Percentiles rank a stretch among this genome's conserved stretches.
phyloP scores from a whole-genome alignment of 1,140 invertebrate species.

The Cheumatopsyche charites region DNA sequence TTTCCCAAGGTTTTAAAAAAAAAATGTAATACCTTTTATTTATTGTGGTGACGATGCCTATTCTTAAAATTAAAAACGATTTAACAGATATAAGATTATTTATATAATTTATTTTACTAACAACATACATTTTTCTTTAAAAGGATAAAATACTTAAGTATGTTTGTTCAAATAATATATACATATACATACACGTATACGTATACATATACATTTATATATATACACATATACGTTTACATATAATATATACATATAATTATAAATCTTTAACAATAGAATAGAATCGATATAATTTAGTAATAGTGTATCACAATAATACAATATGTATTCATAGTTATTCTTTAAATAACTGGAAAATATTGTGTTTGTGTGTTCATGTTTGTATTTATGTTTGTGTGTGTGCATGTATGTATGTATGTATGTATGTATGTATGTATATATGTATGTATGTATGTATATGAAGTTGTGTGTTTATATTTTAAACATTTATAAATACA shows the following conservation, averaged over 20 bases:
- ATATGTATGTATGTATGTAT: too few species aligned
- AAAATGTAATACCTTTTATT: too few species aligned
- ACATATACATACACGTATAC: too few species aligned
- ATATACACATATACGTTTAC: neutral
- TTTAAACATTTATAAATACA: neutral
- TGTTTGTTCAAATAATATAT: constrained; percentile 9
- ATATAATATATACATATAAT: constrained; percentile 9
- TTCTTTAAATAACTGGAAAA: too few species aligned
- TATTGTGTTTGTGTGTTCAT: too few species aligned
- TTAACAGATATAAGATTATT: constrained; percentile 33
- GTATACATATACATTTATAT: neutral
- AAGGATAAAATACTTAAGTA: constrained; percentile 23
- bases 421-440: neutral
- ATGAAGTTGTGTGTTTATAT: too few species aligned
- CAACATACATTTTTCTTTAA: constrained; percentile 26
- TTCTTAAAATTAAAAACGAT: constrained; percentile 11
- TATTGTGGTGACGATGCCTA: too few species aligned
- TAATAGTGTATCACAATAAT: neutral
- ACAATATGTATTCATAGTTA: neutral
- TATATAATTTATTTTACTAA: constrained; percentile 36
- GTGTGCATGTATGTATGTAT: too few species aligned
- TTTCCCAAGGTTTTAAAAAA: too few species aligned
- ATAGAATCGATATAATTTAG: too few species aligned
- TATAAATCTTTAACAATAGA: neutral
- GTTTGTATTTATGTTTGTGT: too few species aligned